Evolutionary conservation across 2,888 invertebrate genomes (phyloP), one percentile per base, ranked within the genome.

Genomic region (Harpalus rufipes): DNA sequence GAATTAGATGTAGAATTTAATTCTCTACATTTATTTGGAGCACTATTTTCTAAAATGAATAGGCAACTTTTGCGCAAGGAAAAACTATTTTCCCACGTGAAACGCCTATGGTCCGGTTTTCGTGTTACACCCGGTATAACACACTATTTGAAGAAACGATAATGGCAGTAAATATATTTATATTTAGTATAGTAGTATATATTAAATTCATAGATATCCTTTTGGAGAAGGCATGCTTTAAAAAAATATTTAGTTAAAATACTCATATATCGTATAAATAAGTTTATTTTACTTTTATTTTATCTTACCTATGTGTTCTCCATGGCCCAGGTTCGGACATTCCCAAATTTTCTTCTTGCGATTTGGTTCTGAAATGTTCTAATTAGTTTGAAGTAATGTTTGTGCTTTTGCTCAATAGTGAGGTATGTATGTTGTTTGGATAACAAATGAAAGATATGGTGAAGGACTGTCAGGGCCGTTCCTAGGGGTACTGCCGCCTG

Each of bases 201-300:
- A 51, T 51, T 76, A 18, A 81, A 65, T 78, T 84, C 44, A 84
- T 8, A 84, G 65, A 63, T 63, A 84, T 76, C 84, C 63, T 65
- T 63, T 76, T 18, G 84, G 84, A 14, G 84, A 61, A 21, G 84
- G 84, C 18, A 84, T 76, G 51, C 84, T 84, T 72, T 12, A 78
- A n/a, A 61, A 18, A 59, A 21, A n/a, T 32, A 58, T n/a, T 10
- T 21, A 44, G 12, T 12, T 1, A 63, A 63, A 25, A 10, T 65
- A 65, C 7, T 32, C 5, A 32, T 32, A 4, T 32, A 6, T 32
- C 6, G 1, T 32, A 14, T 25, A 1, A 3, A 21, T 10, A 74
- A 74, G 16, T 16, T 21, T 44, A 18, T 74, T 25, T 10, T 51
- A 51, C 12, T 74, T 18, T 21, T 25, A 7, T 78, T 78, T 12